phyloP scores from a whole-genome alignment of 2,888 invertebrate species.

The Agrochola circellaris region DNA sequence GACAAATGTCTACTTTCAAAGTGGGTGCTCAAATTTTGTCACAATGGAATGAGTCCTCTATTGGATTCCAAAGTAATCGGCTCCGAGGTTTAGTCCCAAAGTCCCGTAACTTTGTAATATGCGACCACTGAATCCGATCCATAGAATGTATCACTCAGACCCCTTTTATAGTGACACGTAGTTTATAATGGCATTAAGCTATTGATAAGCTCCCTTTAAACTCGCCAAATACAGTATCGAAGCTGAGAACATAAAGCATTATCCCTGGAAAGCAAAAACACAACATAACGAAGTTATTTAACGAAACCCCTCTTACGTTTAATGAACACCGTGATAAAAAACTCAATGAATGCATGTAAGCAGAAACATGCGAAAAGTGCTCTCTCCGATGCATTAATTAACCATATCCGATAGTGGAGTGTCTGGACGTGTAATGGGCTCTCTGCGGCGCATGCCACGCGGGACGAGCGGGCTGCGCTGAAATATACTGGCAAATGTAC shows the following conservation, averaged over 20 bases:
- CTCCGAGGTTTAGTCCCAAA: not conserved
- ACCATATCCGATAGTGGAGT: conserved; percentile 62
- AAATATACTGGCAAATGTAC: conserved; percentile 16
- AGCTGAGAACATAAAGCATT: not conserved
- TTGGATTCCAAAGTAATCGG: conserved; percentile 11
- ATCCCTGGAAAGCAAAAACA: conserved; percentile 11
- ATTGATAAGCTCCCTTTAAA: not conserved
- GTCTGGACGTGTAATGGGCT: conserved; percentile 59
- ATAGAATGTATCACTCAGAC: not conserved
- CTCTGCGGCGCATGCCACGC: conserved; percentile 37
- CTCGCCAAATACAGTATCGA: not conserved
- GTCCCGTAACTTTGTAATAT: conserved; percentile 2
- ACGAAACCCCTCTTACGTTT: conserved; percentile 13
- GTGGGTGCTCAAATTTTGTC: conserved; percentile 4
- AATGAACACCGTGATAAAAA: conserved; percentile 43
- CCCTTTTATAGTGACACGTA: not conserved
- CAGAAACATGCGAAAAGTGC: conserved; percentile 56
- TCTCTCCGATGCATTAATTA: conserved; percentile 65
- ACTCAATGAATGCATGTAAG: conserved; percentile 45
- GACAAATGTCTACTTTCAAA: conserved; percentile 6
- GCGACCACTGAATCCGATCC: conserved; percentile 19
- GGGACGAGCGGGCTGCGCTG: conserved; percentile 10
- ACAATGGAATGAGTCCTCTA: conserved; percentile 1
- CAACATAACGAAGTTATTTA: conserved; percentile 6
- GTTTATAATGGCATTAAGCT: not conserved